phyloP scores from a whole-genome alignment of 30 jellyfish, hydroid and myxozoan genomes.

The Pseudorhiza aurosa region DNA sequence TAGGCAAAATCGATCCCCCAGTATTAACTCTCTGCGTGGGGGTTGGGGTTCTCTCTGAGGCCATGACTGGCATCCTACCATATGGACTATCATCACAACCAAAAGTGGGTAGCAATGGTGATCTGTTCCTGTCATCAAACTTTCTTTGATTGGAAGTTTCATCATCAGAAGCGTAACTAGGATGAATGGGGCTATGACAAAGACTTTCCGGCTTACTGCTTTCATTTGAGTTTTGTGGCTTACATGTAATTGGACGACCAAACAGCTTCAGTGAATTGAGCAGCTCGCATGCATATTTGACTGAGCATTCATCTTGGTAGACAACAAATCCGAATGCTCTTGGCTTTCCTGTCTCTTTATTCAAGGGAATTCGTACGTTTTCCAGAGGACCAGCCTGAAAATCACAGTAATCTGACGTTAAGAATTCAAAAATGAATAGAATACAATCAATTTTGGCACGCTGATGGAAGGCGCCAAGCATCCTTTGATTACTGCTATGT shows the following conservation, averaged over 20 bases:
- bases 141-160: background rate
- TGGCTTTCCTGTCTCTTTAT: constrained; percentile 76
- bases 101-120: constrained; percentile 1
- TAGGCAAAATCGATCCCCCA: background rate
- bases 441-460: no score
- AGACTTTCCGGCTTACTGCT: constrained; percentile 6
- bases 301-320: constrained; percentile 78
- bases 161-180: constrained; percentile 18
- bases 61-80: constrained; percentile 17
- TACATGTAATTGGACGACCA: constrained; percentile 82
- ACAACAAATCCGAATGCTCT: constrained; percentile 78
- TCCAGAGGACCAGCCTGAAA: constrained; percentile 93
- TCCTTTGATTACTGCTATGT: no score
- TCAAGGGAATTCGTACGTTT: constrained; percentile 77
- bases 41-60: background rate
- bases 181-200: background rate
- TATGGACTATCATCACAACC: constrained; percentile 30
- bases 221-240: constrained; percentile 61
- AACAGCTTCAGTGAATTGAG: constrained; percentile 65
- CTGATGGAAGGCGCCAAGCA: no score
- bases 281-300: constrained; percentile 85
- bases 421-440: no score
- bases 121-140: background rate
- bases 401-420: no score
- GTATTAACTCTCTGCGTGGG: background rate